Evolutionary conservation across 2,113 vertebrate species (phyloP).

Genomic region (Daboia siamensis): DNA sequence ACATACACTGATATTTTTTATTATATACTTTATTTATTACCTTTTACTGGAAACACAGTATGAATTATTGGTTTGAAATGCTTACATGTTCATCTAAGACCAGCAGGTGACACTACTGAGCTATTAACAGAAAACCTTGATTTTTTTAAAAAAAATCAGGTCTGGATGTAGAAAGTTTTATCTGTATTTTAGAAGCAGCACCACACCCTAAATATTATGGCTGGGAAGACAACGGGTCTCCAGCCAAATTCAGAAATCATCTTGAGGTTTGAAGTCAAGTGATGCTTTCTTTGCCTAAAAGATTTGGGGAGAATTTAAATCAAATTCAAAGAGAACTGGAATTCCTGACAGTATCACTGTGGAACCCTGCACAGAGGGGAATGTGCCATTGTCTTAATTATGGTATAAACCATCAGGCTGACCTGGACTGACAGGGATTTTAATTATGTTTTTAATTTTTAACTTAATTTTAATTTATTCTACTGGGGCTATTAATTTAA

Average conservation of each 20-base stretch:
- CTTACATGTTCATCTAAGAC: conserved; percentile 20
- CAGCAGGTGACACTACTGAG: conserved; percentile 45
- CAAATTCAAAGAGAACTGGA: background rate
- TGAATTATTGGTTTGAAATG: background rate
- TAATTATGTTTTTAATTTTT: no score
- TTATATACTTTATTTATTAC: background rate
- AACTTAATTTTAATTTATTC: no score
- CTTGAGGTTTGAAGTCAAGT: background rate
- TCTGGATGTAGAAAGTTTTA: background rate
- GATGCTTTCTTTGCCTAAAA: background rate
- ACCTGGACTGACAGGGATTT: no score
- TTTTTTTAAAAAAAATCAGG: background rate
- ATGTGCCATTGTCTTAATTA: background rate
- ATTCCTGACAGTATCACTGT: background rate
- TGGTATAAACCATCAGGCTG: background rate
- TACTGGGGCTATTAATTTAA: no score
- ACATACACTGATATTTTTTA: background rate
- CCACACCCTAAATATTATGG: background rate
- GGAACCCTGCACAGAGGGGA: background rate
- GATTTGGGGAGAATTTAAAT: background rate
- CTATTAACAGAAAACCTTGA: background rate
- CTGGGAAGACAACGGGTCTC: background rate
- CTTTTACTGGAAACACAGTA: background rate
- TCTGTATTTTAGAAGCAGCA: background rate
- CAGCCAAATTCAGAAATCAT: background rate